Conservation (phyloP, 2,888 invertebrate species). For the Hydriomena furcata region DNA sequence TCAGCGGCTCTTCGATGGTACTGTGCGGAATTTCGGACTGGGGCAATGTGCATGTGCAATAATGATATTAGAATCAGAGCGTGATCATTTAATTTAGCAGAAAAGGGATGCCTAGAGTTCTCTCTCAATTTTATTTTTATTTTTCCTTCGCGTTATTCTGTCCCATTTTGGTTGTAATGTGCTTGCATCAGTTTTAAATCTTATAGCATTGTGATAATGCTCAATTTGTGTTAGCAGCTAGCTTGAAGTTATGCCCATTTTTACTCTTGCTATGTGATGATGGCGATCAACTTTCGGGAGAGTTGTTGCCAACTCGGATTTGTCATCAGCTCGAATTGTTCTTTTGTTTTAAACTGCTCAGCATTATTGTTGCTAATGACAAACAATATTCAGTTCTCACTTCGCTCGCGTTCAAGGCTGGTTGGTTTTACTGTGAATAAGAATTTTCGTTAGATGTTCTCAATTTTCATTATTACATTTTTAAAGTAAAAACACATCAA, state of each 20-base stretch:
- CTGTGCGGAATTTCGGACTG: no score
- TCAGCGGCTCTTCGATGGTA: no score
- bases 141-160: no score
- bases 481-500: no score
- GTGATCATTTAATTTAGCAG: no score
- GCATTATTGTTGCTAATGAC: conserved; percentile 23
- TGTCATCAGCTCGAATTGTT: conserved; percentile 27
- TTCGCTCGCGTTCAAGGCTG: conserved; percentile 10
- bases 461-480: no score
- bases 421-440: neutral
- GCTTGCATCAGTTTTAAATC: neutral
- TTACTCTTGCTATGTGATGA: conserved; percentile 3
- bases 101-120: no score
- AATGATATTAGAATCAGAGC: no score
- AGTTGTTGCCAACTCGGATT: conserved; percentile 32
- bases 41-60: no score
- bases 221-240: neutral
- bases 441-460: no score
- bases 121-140: no score
- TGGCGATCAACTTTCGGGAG: conserved; percentile 12
- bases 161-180: no score
- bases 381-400: conserved; percentile 7
- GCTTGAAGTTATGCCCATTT: neutral
- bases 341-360: conserved; percentile 22
- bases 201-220: neutral